Conservation (phyloP, 2,113 vertebrate genomes). For the Brachyhypopomus occidentalis region DNA sequence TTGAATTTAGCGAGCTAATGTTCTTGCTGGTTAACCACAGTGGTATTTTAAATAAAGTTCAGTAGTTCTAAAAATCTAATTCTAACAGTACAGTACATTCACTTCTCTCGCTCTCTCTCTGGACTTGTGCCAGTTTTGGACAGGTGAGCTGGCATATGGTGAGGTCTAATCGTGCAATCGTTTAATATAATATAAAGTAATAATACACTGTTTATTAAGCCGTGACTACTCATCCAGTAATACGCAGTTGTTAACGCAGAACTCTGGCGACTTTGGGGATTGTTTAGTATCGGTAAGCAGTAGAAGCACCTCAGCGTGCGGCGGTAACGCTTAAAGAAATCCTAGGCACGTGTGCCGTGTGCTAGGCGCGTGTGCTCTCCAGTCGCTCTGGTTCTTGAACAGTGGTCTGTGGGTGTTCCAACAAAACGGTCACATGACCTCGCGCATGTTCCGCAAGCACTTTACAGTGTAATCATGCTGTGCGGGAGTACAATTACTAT, state of each 20-base stretch:
- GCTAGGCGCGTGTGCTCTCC: background rate
- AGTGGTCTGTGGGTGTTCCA: background rate
- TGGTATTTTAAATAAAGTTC: too few species aligned
- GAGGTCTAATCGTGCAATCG: too few species aligned
- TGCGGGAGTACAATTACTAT: background rate
- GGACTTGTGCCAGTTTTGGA: too few species aligned
- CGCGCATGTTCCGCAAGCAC: background rate
- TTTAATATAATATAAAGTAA: too few species aligned
- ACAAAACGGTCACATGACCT: background rate
- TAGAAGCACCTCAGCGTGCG: background rate
- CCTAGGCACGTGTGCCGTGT: background rate
- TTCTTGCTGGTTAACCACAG: too few species aligned
- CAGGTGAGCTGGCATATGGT: too few species aligned
- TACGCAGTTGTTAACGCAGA: background rate
- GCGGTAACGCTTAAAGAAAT: constrained; percentile 5
- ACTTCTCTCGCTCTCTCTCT: too few species aligned
- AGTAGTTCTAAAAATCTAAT: too few species aligned
- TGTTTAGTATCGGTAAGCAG: constrained; percentile 12
- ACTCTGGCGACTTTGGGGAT: background rate
- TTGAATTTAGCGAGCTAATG: too few species aligned
- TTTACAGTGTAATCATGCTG: background rate
- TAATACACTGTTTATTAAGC: too few species aligned
- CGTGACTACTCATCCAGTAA: background rate
- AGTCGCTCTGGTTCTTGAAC: background rate
- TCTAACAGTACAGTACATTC: too few species aligned